Evolutionary conservation across 2,797 vertebrate genomes (phyloP), one percentile per base, ranked within the genome.

Genomic region (Rhynchotus rufescens): DNA sequence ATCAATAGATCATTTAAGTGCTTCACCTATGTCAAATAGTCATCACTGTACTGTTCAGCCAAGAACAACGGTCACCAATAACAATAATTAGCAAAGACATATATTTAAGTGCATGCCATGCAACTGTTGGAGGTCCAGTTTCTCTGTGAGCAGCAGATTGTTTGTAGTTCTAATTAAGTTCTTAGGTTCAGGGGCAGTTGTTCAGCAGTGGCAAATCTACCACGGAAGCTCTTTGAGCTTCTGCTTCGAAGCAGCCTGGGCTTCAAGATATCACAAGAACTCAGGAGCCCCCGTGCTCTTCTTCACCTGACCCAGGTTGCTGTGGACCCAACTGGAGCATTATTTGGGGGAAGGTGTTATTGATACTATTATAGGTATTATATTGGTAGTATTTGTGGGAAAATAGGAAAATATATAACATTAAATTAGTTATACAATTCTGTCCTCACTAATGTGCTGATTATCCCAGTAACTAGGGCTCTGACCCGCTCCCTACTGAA

Each of bases 341-440:
- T 72, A 44, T 68, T 60, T 21, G 1, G 3, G 32, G 72, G 75
- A 75, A 88, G 79, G 21, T 51, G 12, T 51, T 51, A 51, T 51
- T 25, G 23, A 25, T 51, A 25, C 25, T 51, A 14, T 25, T 49
- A 49, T 6, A 49, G 22, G 47, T 23, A 51, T 51, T 51, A 25
- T 51, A 51, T 51, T 51, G 49, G 49, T 51, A 51, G 7, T 51
- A 25, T 51, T 51, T 14, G 25, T 51, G 49, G 86, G 93, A 88
- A 93, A 94, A 94, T 84, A 94, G 1, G 78, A 91, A 92, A 96
- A 95, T 88, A 78, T 93, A 96, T 95, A 83, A 91, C 93, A 94
- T 96, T 96, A 96, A 95, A 93, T 96, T 95, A 95, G 84, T 94
- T 94, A 95, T 76, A 92, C 88, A 76, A 93, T 90, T 95, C 91